These are phyloP conservation scores for Glareola pratincola DNA, from an alignment of 2,113 vertebrate species.

Conservation along the genomic window DNA sequence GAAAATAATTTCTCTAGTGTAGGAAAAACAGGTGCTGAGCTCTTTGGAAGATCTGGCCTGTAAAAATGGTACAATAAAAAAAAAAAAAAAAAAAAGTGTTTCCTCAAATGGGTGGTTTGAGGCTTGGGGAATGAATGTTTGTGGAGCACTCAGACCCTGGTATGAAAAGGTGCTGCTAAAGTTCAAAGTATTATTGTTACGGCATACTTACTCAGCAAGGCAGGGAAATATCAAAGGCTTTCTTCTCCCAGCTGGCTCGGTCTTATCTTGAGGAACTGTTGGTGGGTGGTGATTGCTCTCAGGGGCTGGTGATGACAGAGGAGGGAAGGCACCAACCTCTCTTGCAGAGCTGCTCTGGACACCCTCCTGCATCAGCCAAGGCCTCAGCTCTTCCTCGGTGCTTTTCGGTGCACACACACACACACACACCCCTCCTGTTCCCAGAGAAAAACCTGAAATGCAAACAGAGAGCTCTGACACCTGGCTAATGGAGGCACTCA, in stretches of 20 bases:
- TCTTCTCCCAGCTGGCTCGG: conserved; percentile 13
- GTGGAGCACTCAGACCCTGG: conserved; percentile 47
- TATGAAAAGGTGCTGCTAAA: conserved; percentile 40
- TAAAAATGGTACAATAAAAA: background rate
- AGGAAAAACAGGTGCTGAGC: background rate
- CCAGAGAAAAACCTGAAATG: background rate
- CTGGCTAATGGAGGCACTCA: background rate
- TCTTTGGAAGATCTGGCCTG: background rate
- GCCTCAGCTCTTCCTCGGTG: background rate
- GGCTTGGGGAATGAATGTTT: conserved; percentile 1
- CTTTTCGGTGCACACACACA: background rate
- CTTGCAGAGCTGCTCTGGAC: background rate
- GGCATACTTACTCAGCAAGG: conserved; percentile 35
- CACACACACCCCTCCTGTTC: background rate
- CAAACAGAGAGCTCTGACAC: background rate
- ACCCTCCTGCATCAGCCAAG: background rate
- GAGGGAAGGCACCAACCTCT: background rate
- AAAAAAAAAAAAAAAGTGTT: background rate
- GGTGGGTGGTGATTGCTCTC: conserved; percentile 45
- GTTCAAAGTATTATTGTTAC: conserved; percentile 58
- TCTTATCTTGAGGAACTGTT: conserved; percentile 48
- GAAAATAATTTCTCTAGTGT: background rate
- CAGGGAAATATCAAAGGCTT: conserved; percentile 55
- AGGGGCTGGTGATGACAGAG: conserved; percentile 9
- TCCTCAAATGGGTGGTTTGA: background rate